Conservation (phyloP, 1,140 invertebrate species). For the Cylas formicarius region DNA sequence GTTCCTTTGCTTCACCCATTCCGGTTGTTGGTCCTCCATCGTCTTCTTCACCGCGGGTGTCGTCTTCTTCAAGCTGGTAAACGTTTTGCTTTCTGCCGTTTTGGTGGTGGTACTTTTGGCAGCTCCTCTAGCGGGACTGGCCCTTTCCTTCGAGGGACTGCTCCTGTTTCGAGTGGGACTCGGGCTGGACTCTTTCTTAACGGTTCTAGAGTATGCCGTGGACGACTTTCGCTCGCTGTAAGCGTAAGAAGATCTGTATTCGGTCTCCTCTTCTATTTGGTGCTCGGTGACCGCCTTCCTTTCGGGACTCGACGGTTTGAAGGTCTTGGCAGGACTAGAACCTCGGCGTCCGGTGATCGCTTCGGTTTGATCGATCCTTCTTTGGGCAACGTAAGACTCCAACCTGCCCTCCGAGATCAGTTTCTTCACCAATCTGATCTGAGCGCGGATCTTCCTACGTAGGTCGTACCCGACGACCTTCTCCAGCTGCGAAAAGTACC, state of each 20-base stretch:
- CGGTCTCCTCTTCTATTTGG: conserved; percentile 14
- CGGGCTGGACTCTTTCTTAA: conserved; percentile 12
- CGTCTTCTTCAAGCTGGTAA: conserved; percentile 29
- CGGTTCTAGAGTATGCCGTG: conserved; percentile 15
- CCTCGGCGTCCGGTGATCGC: conserved; percentile 8
- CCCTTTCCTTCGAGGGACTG: conserved; percentile 14
- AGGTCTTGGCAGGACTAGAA: conserved; percentile 22
- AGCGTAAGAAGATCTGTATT: conserved; percentile 24
- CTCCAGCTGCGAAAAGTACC: conserved; percentile 54
- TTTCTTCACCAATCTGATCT: conserved; percentile 62
- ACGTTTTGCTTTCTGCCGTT: conserved; percentile 18
- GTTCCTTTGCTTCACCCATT: conserved; percentile 37
- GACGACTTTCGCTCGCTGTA: conserved; percentile 25
- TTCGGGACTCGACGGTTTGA: conserved; percentile 17
- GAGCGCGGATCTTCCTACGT: conserved; percentile 62
- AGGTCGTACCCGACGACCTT: conserved; percentile 66
- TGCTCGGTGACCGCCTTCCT: conserved; percentile 13
- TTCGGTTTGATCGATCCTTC: conserved; percentile 4
- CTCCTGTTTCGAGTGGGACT: conserved; percentile 3
- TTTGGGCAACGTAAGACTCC: conserved; percentile 23
- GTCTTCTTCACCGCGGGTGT: conserved; percentile 23
- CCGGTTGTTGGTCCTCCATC: conserved; percentile 30
- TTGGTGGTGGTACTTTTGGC: conserved; percentile 17
- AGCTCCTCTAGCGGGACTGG: conserved; percentile 16
- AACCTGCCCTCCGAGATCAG: conserved; percentile 44